These are phyloP conservation scores for Pollachius pollachius DNA, from an alignment of 2,113 vertebrate genomes.

Conservation along the genomic window DNA sequence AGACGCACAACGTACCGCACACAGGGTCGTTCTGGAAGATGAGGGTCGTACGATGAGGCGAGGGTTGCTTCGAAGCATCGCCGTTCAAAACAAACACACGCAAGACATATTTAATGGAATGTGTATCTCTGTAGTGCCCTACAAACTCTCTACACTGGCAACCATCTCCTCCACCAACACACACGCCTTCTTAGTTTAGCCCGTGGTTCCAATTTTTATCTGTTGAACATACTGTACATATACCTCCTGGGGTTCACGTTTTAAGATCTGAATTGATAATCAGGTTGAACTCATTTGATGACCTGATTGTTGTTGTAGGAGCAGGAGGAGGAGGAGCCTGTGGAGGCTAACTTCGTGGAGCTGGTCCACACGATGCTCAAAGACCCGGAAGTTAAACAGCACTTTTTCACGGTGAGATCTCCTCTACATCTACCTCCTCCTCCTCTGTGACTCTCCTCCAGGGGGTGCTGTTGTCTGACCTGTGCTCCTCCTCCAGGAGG, in stretches of 20 bases:
- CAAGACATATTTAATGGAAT: too few species aligned
- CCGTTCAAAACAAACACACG: too few species aligned
- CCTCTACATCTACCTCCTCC: neutral
- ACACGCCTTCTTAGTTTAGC: too few species aligned
- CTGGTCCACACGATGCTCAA: slow-evolving; percentile 60
- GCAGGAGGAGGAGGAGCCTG: slow-evolving; percentile 34
- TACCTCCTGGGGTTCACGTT: neutral
- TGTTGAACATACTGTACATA: too few species aligned
- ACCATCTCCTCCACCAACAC: too few species aligned
- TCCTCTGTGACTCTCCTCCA: neutral
- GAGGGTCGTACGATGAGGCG: too few species aligned
- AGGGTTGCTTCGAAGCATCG: too few species aligned
- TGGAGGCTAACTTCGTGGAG: slow-evolving; percentile 36
- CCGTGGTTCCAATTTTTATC: too few species aligned
- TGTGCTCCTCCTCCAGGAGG: slow-evolving; percentile 51
- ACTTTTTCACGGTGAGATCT: slow-evolving; percentile 59
- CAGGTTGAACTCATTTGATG: neutral
- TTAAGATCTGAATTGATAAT: neutral
- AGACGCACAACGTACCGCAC: neutral
- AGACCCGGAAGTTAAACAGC: slow-evolving; percentile 46
- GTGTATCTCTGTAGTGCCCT: too few species aligned
- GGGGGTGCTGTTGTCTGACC: neutral
- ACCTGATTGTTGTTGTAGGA: slow-evolving; percentile 5
- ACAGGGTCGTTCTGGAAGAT: too few species aligned
- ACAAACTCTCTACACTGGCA: too few species aligned